phyloP scores from a whole-genome alignment of 2,888 invertebrate genomes.

The Pelosia muscerda region DNA sequence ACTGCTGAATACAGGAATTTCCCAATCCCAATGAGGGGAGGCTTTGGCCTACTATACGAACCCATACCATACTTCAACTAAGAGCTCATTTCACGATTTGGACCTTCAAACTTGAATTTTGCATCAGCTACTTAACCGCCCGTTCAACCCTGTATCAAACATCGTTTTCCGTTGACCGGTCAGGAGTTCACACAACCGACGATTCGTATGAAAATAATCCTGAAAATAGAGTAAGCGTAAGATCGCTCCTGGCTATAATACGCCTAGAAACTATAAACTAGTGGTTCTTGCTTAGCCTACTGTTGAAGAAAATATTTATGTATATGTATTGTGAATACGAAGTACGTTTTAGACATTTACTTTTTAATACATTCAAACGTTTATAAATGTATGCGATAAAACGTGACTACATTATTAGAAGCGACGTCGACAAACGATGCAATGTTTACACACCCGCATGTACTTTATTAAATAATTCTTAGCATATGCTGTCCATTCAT shows the following conservation, averaged over 20 bases:
- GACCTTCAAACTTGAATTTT: no score
- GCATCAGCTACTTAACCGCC: no score
- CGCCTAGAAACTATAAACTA: neutral
- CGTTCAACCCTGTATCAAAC: neutral
- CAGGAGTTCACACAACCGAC: neutral
- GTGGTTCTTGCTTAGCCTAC: neutral
- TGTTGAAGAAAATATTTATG: neutral
- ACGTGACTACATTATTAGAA: slow-evolving; percentile 1
- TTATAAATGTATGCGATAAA: neutral
- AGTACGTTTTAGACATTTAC: neutral
- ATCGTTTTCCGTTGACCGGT: neutral
- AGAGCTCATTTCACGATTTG: no score
- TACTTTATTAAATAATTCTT: slow-evolving; percentile 11
- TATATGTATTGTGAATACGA: neutral
- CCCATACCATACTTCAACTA: no score
- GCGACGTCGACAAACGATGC: neutral
- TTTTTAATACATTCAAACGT: neutral
- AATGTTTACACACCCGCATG: neutral
- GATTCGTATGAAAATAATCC: neutral
- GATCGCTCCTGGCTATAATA: no score
- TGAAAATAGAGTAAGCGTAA: neutral
- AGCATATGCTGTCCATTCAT: slow-evolving; percentile 12
- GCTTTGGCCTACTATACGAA: no score
- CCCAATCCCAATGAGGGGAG: no score
- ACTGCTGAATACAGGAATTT: no score